A percentile compares a stretch with the other conserved stretches of the same genome.
phyloP scores from a whole-genome alignment of 2,113 vertebrate genomes.

The Carassius auratus region DNA sequence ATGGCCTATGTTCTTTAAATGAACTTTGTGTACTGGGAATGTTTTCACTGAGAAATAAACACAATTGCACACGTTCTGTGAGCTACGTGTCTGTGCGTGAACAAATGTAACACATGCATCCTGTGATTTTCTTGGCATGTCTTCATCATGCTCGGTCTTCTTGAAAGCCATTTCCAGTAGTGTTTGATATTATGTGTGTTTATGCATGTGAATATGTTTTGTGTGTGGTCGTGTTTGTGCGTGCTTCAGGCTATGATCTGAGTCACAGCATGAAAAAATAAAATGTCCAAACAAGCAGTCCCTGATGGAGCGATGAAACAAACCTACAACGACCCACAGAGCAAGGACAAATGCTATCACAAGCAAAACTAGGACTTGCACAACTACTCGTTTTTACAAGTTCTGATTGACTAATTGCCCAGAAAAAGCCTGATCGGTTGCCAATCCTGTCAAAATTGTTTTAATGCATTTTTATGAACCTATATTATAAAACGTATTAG shows the following conservation, averaged over 20 bases:
- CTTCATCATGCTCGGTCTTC: background rate
- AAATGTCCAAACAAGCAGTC: constrained; percentile 29
- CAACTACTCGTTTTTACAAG: background rate
- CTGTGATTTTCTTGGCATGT: background rate
- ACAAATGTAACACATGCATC: background rate
- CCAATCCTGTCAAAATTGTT: background rate
- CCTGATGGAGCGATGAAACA: background rate
- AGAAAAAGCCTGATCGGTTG: background rate
- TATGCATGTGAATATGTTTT: constrained; percentile 19
- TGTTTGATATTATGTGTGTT: constrained; percentile 27
- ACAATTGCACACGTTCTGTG: background rate
- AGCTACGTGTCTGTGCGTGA: background rate
- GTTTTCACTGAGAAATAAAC: constrained; percentile 5
- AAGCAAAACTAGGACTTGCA: background rate
- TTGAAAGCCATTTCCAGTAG: background rate
- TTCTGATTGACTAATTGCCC: background rate
- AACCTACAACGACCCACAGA: background rate
- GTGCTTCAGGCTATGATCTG: constrained; percentile 24
- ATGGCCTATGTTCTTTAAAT: constrained; percentile 42
- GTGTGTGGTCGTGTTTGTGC: constrained; percentile 6
- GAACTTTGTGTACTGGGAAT: constrained; percentile 27
- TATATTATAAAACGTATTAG: background rate
- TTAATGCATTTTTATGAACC: background rate
- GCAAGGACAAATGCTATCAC: constrained; percentile 10
- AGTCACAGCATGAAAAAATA: constrained; percentile 37